These are phyloP conservation scores for Trogon surrucura DNA, from an alignment of 2,113 vertebrate species.

Conservation along the genomic window DNA sequence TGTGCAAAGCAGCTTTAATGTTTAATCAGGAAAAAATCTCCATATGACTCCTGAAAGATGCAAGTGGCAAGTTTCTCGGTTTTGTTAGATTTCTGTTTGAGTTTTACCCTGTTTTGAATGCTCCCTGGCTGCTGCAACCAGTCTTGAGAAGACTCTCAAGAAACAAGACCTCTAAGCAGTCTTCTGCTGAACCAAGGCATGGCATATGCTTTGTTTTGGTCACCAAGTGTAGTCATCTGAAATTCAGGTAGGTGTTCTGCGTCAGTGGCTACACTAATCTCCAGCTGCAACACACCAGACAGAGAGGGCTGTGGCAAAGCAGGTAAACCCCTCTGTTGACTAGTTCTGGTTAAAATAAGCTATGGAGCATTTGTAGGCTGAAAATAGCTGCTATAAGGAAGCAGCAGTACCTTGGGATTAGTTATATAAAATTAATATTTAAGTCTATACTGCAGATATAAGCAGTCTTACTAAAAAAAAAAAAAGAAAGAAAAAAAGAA, in stretches of 20 bases:
- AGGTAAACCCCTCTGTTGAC: not conserved
- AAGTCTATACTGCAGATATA: not conserved
- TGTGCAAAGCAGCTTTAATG: not conserved
- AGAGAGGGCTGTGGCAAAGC: not conserved
- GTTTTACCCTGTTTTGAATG: not conserved
- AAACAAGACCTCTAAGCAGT: not conserved
- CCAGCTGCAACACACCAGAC: fast-evolving
- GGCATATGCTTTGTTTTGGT: not conserved
- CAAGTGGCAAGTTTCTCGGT: not conserved
- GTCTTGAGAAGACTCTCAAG: not conserved
- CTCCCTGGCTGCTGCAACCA: not conserved
- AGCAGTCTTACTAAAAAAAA: not conserved
- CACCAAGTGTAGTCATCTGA: not conserved
- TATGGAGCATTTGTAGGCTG: not conserved
- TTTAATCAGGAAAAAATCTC: not conserved
- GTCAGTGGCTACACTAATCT: not conserved
- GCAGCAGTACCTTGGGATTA: not conserved
- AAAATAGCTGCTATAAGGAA: not conserved
- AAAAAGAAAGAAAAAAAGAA: not conserved
- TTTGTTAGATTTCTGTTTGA: not conserved
- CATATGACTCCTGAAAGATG: not conserved
- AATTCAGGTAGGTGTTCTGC: not conserved
- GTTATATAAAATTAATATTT: not conserved
- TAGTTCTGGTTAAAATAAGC: not conserved
- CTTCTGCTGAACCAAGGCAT: not conserved